Evolutionary conservation across 2,113 vertebrate genomes (phyloP).

Genomic region (Rhea americana): DNA sequence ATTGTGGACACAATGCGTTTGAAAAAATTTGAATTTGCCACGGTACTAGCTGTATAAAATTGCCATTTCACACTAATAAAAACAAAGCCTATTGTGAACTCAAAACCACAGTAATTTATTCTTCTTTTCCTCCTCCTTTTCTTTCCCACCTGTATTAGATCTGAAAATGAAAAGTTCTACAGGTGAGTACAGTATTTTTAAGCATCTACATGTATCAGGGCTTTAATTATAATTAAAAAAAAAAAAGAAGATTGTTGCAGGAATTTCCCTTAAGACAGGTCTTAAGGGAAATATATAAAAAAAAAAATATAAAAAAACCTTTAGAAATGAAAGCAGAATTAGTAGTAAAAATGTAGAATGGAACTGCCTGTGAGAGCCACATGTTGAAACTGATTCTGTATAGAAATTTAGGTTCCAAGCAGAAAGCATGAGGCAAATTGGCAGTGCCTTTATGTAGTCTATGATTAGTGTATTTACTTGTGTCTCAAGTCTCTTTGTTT

Average conservation of each 20-base stretch:
- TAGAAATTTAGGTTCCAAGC: not conserved
- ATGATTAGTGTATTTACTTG: not conserved
- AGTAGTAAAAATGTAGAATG: not conserved
- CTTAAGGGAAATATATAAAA: too few relatives aligned
- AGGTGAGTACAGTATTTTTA: constrained; percentile 5
- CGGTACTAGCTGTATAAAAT: not conserved
- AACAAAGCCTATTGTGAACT: not conserved
- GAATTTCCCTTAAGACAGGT: not conserved
- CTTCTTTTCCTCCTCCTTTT: not conserved
- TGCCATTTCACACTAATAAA: not conserved
- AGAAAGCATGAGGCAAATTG: not conserved
- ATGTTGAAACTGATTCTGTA: not conserved
- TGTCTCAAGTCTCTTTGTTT: not conserved
- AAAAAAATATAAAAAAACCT: too few relatives aligned
- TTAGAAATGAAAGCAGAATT: not conserved
- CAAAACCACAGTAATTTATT: not conserved
- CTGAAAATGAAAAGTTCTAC: constrained; percentile 49
- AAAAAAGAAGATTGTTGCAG: too few relatives aligned
- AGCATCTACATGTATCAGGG: not conserved
- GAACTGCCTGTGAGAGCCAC: not conserved
- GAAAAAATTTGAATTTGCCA: not conserved
- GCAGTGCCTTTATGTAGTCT: not conserved
- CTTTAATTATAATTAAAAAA: not conserved
- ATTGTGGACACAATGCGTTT: not conserved
- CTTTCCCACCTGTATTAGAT: not conserved